Conservation (phyloP, 1,140 invertebrate species). For the Drosophila tani region DNA sequence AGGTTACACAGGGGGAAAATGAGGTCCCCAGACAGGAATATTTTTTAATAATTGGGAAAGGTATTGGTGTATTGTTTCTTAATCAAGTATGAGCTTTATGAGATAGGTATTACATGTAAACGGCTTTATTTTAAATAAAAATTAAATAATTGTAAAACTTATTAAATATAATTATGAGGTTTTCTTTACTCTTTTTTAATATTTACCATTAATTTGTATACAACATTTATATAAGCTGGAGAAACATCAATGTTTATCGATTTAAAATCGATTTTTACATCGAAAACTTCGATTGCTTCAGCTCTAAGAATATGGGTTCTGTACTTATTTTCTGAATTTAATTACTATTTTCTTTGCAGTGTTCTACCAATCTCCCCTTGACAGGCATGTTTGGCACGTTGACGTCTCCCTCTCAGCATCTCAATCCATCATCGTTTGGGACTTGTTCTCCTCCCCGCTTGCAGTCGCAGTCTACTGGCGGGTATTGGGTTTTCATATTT, state of each 20-base stretch:
- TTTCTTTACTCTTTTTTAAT: neutral
- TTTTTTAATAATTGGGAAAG: too few species aligned
- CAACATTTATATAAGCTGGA: neutral
- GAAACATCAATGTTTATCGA: neutral
- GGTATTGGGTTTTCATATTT: constrained; percentile 22
- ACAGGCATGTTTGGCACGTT: constrained; percentile 35
- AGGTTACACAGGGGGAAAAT: constrained; percentile 1
- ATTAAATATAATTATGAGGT: too few species aligned
- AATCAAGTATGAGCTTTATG: neutral
- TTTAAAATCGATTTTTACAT: neutral
- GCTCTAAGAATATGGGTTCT: neutral
- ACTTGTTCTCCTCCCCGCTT: constrained; percentile 44
- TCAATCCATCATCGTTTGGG: constrained; percentile 44
- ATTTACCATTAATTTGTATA: neutral
- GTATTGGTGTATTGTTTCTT: neutral
- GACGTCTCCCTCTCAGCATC: constrained; percentile 40
- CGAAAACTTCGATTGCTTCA: neutral
- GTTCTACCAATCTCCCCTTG: constrained; percentile 1
- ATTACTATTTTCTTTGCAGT: constrained; percentile 8
- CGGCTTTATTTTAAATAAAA: neutral
- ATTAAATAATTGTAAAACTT: too few species aligned
- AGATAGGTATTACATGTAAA: neutral
- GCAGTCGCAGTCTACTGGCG: constrained; percentile 33
- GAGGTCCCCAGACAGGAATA: neutral
- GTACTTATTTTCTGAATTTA: too few species aligned